Evolutionary conservation across 1,140 invertebrate genomes (phyloP), one percentile per base, ranked within the genome.

Genomic region (Ceratosolen solmsi): DNA sequence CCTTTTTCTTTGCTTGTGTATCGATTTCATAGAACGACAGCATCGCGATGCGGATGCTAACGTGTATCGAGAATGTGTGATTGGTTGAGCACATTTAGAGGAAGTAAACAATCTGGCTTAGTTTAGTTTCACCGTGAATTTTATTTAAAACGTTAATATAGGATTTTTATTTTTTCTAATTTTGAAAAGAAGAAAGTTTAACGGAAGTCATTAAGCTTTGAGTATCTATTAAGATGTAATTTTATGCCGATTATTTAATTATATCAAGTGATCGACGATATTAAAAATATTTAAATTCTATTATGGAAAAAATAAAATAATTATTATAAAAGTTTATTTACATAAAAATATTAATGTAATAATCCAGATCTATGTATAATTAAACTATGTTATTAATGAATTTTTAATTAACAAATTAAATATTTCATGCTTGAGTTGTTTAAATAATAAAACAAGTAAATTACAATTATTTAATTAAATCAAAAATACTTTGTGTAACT

Each of bases 1-100:
- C 22, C 60, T 76, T 76, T 76, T 22, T 20, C 36, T 68, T 15
- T 56, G 7, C 30, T 27, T 17, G 0, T 15, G 41, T 77, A 51
- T 68, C 75, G 74, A 63, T 60, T 63, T 76, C 74, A n/a, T n/a
- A n/a, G n/a, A 56, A 27, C 56, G 58, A 33, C 58, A 33, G 51
- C 51, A 68, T 27, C 8, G 13, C 25, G 41, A 25, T 1, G 25
- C 75, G 74, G 74, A 76, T 76, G 41, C 17, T 46, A 8, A 20
- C 22, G 17, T 11, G 3, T 58, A 58, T 63, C 20, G 20, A 63
- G 60, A 17, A 36, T 20, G 25, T 30, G 11, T 30, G 13, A 27
- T 8, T 30, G 25, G 2, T n/a, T 25, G 9, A 30, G 7, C 9
- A 13, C 33, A 17, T 36, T 63, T 63, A 38, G 20, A 75, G 33